These are phyloP conservation scores for Stenodema calcarata DNA, from an alignment of 2,888 invertebrate species.

Conservation along the genomic window DNA sequence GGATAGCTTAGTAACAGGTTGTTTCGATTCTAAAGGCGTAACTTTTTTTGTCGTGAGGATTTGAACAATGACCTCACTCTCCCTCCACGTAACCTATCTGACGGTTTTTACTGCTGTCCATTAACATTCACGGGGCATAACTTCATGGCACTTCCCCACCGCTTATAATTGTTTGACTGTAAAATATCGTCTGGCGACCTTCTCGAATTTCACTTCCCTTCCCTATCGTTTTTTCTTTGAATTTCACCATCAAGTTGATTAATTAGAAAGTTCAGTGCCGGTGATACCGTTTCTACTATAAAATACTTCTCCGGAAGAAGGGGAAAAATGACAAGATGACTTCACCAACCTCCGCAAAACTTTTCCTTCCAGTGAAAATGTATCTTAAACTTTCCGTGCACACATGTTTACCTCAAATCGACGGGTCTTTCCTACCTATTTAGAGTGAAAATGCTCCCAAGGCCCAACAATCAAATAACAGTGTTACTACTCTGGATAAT, in stretches of 20 bases:
- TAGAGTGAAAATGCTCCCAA: too few species aligned
- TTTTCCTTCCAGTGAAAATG: too few species aligned
- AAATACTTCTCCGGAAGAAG: too few species aligned
- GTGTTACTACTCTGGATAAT: too few species aligned
- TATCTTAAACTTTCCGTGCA: too few species aligned
- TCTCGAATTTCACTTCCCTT: not conserved
- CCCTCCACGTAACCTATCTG: not conserved
- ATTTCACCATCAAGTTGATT: not conserved
- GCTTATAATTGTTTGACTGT: not conserved
- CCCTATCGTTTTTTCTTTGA: not conserved
- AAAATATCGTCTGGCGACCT: not conserved
- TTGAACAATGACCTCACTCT: not conserved
- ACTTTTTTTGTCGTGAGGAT: not conserved
- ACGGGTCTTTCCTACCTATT: too few species aligned
- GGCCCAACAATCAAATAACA: too few species aligned
- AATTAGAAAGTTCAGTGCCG: not conserved
- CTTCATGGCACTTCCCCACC: not conserved
- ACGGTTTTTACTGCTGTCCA: not conserved
- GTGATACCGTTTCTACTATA: not conserved
- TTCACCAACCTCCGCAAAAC: too few species aligned
- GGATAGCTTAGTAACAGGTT: not conserved
- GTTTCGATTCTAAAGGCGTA: not conserved
- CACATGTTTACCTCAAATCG: too few species aligned
- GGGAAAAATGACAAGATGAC: too few species aligned
- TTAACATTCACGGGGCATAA: not conserved